Base-by-base conservation (phyloP, 2,888 invertebrate genomes). In the Eristalis tenax region DNA sequence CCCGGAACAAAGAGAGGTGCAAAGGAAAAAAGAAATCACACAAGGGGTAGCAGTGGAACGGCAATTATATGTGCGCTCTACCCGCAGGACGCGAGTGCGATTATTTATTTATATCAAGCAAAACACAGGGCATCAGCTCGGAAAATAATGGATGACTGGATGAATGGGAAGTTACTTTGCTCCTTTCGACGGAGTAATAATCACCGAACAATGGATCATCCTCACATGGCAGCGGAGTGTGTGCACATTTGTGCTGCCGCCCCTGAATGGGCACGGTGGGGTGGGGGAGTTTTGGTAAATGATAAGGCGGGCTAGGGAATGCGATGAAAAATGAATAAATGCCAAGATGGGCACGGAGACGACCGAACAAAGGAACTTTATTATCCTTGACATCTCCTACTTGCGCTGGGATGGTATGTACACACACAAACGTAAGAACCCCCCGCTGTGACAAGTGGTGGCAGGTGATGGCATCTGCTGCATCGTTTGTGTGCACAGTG, bases 371-470 rank as follows among this genome's bases (percentile, higher is more conserved):
- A 78, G 63, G 56, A 68, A 68, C 56, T 69, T 23, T 78, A 73
- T 83, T 77, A 83, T 78, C 77, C 73, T 77, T 83, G 78, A 78
- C 83, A 83, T 74, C 69, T 77, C 26, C 35, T 35, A 56, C 38
- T 66, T 32, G 15, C n/a, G 59, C 43, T 18, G 43, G 64, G 5
- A 18, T 10, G 50, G 1, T 50, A 0, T 50, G 50, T 50, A 2
- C 26, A 26, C 15, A 26, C 15, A 1, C 57, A 35, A 32, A 10
- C 57, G 38, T 22, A 56, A 64, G 26, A 32, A 57, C 22, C 65
- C 18, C 65, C 6, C 15, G 40, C 40, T 66, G 50, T 61, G 26
- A 22, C 15, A n/a, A 50, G 61, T 13, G 43, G 38, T 64, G n/a
- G 23, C 43, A 43, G 15, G 43, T 43, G 50, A 50, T 4, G 50